Evolutionary conservation across 2,113 vertebrate genomes (phyloP).

Genomic region (Gorilla gorilla): DNA sequence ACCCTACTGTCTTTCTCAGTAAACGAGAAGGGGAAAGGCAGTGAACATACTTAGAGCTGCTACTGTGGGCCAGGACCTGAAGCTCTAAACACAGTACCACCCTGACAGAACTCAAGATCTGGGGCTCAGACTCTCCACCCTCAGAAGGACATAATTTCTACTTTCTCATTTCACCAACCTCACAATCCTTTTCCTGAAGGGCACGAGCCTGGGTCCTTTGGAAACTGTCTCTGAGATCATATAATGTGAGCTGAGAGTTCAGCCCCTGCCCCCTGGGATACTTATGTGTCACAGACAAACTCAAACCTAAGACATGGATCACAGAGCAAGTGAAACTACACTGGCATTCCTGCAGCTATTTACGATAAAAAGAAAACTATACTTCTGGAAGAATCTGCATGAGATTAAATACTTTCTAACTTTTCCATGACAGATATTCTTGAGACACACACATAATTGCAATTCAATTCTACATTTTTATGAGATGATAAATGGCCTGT

Average conservation of each 20-base stretch:
- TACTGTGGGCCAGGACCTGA: not conserved
- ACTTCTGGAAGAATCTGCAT: not conserved
- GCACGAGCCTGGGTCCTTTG: not conserved
- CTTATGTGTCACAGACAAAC: not conserved
- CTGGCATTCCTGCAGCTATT: not conserved
- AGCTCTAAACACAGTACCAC: not conserved
- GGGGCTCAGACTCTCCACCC: not conserved
- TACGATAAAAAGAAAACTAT: not conserved
- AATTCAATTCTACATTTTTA: not conserved
- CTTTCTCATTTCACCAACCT: not conserved
- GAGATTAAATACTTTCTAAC: not conserved
- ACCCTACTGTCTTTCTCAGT: not conserved
- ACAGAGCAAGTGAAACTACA: not conserved
- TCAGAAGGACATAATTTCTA: not conserved
- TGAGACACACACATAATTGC: not conserved
- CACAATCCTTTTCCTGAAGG: not conserved
- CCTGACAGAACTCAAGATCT: not conserved
- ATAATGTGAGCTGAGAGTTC: not conserved
- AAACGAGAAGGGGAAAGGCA: not conserved
- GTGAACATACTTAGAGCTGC: not conserved
- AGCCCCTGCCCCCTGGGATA: not conserved
- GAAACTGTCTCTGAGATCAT: not conserved
- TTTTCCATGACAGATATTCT: not conserved
- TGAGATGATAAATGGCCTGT: not conserved
- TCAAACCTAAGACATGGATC: not conserved